These are phyloP conservation scores for Osedax frankpressi DNA, from an alignment of 2,888 invertebrate species.

Conservation along the genomic window DNA sequence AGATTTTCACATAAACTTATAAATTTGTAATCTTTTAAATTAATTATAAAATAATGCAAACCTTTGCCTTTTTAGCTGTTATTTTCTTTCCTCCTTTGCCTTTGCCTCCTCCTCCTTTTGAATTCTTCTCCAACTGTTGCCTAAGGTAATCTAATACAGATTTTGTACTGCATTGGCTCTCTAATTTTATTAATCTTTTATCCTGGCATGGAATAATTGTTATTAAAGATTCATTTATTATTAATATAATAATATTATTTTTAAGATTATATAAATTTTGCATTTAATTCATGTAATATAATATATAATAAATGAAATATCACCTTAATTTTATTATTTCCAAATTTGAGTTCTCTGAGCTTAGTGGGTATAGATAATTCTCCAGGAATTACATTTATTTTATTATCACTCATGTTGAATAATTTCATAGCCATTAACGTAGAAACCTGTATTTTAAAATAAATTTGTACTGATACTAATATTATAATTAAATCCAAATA, in stretches of 20 bases:
- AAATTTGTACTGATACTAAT: neutral
- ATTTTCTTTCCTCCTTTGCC: constrained; percentile 30
- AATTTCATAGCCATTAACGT: constrained; percentile 55
- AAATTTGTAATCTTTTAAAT: no score
- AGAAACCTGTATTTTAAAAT: constrained; percentile 46
- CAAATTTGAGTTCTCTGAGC: constrained; percentile 64
- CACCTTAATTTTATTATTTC: constrained; percentile 57
- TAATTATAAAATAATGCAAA: no score
- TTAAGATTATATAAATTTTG: neutral
- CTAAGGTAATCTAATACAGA: constrained; percentile 63
- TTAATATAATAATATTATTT: neutral
- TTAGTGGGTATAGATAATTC: constrained; percentile 59
- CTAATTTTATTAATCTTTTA: constrained; percentile 60
- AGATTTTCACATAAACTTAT: no score
- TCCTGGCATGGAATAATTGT: no score
- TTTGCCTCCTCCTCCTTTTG: constrained; percentile 28
- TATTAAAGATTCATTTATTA: no score
- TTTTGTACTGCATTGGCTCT: constrained; percentile 58
- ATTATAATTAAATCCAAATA: constrained; percentile 25
- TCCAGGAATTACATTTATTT: constrained; percentile 56
- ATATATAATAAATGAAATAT: neutral
- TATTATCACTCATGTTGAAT: constrained; percentile 61
- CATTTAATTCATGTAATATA: neutral
- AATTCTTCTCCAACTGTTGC: constrained; percentile 43
- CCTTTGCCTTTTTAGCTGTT: constrained; percentile 25